Evolutionary conservation across 2,888 invertebrate species (phyloP), one percentile per base, ranked within the genome.

Genomic region (Coelinius sp.): DNA sequence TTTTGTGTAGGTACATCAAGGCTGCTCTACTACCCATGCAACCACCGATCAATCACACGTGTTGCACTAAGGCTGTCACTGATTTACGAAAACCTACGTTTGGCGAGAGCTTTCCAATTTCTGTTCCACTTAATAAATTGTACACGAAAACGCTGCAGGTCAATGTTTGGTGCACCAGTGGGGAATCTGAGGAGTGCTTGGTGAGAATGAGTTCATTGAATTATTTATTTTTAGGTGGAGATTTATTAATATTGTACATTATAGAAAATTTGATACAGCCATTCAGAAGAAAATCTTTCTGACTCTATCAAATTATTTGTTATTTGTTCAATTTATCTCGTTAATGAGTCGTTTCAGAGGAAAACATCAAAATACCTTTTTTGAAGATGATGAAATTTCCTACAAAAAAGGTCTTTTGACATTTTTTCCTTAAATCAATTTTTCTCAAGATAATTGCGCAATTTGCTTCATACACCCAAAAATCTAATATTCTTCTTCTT

Each of bases 61-160:
- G 91, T 88, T 92, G 91, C 77, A 95, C 95, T 74, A 92, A 93
- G 87, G 89, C 92, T 68, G 90, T 94, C 71, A 89, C 90, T 63
- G 94, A 94, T 86, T 89, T 94, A 78, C 91, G 91, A 81, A 93
- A 93, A 87, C 94, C 95, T 59, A 92, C 92, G 73, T 94, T 95
- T 84, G 93, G 93, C 70, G 94, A 95, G 88, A 92, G 91, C 80
- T 95, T 95, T 86, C 92, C 92, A 82, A 91, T 96, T 86, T 90
- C 92, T 83, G 92, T 96, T 84, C 91, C 93, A 81, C 89, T 94
- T 83, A 92, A 93, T 77, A 95, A 95, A 85, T 89, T 94, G 77
- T 93, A 93, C 71, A 94, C 95, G 38, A 97, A 97, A 89, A 97
- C 97, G 52, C 88, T 98, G 76, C 97, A 97, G 89, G 92, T 98